These are phyloP conservation scores for Chironomus riparius DNA, from an alignment of 2,888 invertebrate species.

Conservation along the genomic window DNA sequence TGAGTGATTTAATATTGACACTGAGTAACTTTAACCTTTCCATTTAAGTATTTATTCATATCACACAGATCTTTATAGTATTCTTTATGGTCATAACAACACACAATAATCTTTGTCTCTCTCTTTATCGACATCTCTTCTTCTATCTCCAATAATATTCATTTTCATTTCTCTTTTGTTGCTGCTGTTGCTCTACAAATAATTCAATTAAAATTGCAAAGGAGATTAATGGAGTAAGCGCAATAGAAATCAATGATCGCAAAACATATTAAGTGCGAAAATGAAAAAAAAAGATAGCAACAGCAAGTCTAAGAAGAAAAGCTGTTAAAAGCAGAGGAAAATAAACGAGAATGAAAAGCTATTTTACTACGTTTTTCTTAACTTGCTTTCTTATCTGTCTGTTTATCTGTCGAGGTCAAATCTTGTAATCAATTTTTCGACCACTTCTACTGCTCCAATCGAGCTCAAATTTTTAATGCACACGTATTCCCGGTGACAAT, in stretches of 20 bases:
- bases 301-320: neutral
- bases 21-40: no score
- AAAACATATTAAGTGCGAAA: neutral
- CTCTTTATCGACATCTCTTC: neutral
- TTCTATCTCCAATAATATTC: no score
- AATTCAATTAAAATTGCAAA: constrained; percentile 12
- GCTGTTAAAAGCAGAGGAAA: neutral
- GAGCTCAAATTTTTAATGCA: no score
- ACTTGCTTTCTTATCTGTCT: no score
- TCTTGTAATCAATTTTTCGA: no score
- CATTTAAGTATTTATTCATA: neutral
- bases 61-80: neutral
- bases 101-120: neutral
- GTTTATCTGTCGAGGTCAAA: no score
- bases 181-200: neutral
- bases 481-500: no score
- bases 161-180: neutral
- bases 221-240: constrained; percentile 8
- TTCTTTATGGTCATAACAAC: neutral
- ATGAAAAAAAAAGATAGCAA: neutral
- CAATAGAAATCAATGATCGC: neutral
- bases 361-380: no score
- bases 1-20: no score
- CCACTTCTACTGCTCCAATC: no score
- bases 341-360: no score